Evolutionary conservation across 2,113 vertebrate species (phyloP).

Genomic region (Chauna torquata): DNA sequence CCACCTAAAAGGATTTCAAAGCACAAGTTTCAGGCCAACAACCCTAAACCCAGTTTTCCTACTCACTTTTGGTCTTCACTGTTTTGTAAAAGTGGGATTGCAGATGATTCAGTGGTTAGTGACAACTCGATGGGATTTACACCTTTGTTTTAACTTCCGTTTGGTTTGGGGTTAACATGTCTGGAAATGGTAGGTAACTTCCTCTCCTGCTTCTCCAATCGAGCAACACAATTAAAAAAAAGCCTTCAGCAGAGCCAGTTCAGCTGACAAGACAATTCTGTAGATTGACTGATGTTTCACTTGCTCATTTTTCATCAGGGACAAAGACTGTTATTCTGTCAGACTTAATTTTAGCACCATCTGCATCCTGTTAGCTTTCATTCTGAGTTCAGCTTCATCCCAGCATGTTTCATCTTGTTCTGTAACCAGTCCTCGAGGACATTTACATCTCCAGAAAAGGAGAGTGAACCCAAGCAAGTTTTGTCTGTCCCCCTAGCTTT

Average conservation of each 20-base stretch:
- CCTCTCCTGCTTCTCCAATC: not conserved
- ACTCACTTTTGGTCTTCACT: not conserved
- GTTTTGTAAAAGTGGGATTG: not conserved
- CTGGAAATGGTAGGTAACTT: not conserved
- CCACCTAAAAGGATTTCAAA: not conserved
- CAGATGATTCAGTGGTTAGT: not conserved
- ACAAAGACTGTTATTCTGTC: not conserved
- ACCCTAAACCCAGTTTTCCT: not conserved
- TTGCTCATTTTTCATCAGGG: constrained; percentile 30
- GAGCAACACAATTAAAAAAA: not conserved
- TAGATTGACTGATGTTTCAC: not conserved
- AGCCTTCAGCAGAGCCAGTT: not conserved
- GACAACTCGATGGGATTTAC: not conserved
- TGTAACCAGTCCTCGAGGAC: not conserved
- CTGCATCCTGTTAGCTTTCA: constrained; percentile 64
- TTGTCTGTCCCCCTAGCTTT: not conserved
- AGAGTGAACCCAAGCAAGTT: not conserved
- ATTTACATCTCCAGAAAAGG: constrained; percentile 21
- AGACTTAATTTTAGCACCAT: constrained; percentile 37
- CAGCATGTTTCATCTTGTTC: constrained; percentile 17
- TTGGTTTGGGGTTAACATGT: not conserved
- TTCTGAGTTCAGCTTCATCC: not conserved
- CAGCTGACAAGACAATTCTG: constrained; percentile 32
- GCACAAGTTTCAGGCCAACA: not conserved
- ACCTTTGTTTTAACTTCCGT: not conserved